Evolutionary conservation across 1,140 invertebrate genomes (phyloP).

Genomic region (Parasteatoda tepidariorum): DNA sequence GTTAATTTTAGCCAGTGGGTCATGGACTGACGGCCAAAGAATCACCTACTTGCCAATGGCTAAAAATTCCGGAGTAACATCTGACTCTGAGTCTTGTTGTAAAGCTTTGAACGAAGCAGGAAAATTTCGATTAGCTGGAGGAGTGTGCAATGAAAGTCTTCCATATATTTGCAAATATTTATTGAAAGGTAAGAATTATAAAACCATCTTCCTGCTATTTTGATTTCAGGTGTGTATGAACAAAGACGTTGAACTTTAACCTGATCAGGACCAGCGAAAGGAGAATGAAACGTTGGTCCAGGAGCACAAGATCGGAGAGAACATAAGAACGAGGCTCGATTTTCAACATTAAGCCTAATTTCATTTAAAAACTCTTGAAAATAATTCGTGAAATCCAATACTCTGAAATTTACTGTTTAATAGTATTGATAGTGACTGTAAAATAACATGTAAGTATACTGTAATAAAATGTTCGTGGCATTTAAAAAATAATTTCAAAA

Average conservation of each 20-base stretch:
- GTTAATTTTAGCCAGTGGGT: not conserved
- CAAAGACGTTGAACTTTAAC: too few species aligned
- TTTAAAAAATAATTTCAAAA: too few species aligned
- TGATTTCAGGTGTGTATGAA: too few species aligned
- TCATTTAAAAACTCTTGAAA: too few species aligned
- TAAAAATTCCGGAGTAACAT: slow-evolving; percentile 2
- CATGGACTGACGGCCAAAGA: slow-evolving; percentile 26
- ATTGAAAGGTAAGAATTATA: not conserved
- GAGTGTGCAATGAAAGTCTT: not conserved
- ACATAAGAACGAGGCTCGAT: not conserved
- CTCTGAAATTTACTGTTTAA: not conserved
- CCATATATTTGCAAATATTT: slow-evolving; percentile 33
- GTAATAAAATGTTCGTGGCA: too few species aligned
- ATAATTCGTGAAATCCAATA: not conserved
- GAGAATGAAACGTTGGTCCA: too few species aligned
- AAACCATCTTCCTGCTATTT: too few species aligned
- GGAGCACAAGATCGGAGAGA: not conserved
- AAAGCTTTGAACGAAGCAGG: slow-evolving; percentile 24
- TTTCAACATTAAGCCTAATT: not conserved
- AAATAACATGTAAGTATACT: too few species aligned
- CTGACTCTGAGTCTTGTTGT: slow-evolving; percentile 11
- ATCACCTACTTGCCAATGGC: slow-evolving; percentile 24
- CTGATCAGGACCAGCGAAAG: too few species aligned
- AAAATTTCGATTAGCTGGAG: slow-evolving; percentile 7
- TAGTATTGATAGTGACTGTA: not conserved